Conservation (phyloP, 2,113 vertebrate species). For the Alethe diademata region DNA sequence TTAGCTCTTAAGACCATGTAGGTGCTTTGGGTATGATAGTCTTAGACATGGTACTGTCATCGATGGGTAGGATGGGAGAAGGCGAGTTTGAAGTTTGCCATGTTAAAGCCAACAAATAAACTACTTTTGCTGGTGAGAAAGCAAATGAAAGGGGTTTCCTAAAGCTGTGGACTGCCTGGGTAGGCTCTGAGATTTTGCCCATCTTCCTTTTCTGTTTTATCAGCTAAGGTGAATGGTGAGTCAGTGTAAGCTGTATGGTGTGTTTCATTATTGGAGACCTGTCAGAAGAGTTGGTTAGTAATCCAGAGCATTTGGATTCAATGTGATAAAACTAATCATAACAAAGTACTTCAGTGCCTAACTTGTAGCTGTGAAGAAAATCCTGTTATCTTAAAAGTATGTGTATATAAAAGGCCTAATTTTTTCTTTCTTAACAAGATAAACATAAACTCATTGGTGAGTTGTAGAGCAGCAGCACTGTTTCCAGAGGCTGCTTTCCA, state of each 20-base stretch:
- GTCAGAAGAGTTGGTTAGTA: conserved; percentile 43
- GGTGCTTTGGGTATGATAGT: neutral
- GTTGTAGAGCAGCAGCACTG: neutral
- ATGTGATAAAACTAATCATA: conserved; percentile 52
- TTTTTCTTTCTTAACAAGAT: neutral
- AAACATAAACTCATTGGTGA: neutral
- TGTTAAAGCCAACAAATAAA: neutral
- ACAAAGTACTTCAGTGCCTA: conserved; percentile 20
- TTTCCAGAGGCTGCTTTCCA: conserved; percentile 42
- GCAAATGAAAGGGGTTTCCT: neutral
- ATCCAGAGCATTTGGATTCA: conserved; percentile 19
- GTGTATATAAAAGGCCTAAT: neutral
- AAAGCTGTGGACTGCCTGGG: neutral
- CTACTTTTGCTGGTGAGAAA: neutral
- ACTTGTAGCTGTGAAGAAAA: conserved; percentile 49
- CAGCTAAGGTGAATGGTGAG: neutral
- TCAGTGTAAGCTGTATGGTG: neutral
- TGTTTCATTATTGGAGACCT: conserved; percentile 32
- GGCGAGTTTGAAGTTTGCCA: neutral
- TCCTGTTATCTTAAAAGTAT: conserved; percentile 42
- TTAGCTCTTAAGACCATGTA: accelerated
- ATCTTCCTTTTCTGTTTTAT: conserved; percentile 37
- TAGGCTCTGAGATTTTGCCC: neutral
- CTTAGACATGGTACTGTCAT: neutral
- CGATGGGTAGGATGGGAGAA: neutral